Percentiles rank a stretch among this genome's conserved stretches.
phyloP scores from a whole-genome alignment of 2,113 vertebrate species.

The Haemorhous mexicanus region DNA sequence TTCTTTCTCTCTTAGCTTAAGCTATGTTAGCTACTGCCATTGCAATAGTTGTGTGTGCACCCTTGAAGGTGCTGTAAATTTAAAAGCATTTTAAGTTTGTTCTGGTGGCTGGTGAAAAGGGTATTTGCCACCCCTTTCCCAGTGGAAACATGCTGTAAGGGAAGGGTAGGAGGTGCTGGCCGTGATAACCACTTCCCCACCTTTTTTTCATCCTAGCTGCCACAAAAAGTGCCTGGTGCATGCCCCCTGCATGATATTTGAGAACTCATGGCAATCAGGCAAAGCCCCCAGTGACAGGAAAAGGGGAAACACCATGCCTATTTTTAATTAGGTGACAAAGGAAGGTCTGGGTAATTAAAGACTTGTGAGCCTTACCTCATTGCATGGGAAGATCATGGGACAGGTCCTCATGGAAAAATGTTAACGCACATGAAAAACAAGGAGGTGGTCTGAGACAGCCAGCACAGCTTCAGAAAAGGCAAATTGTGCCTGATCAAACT shows the following conservation, averaged over 20 bases:
- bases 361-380: not conserved
- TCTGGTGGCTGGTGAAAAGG: not conserved
- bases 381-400: not conserved
- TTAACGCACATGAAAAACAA: not conserved
- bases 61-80: too few relatives aligned
- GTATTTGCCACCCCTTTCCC: not conserved
- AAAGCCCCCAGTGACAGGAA: not conserved
- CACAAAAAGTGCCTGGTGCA: not conserved
- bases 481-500: not conserved
- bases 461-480: not conserved
- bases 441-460: not conserved
- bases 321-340: not conserved
- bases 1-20: not conserved
- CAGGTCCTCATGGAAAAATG: not conserved
- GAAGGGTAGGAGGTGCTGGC: not conserved
- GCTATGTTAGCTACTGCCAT: not conserved
- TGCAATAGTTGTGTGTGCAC: not conserved
- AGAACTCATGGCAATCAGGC: not conserved
- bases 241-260: not conserved
- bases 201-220: too few relatives aligned
- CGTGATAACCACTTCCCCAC: accelerated
- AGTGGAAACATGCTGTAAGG: not conserved
- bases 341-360: not conserved
- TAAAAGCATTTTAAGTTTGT: not conserved
- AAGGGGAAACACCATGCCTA: not conserved